These are phyloP conservation scores for Scopus umbretta DNA, from an alignment of 2,113 vertebrate species.

Conservation along the genomic window DNA sequence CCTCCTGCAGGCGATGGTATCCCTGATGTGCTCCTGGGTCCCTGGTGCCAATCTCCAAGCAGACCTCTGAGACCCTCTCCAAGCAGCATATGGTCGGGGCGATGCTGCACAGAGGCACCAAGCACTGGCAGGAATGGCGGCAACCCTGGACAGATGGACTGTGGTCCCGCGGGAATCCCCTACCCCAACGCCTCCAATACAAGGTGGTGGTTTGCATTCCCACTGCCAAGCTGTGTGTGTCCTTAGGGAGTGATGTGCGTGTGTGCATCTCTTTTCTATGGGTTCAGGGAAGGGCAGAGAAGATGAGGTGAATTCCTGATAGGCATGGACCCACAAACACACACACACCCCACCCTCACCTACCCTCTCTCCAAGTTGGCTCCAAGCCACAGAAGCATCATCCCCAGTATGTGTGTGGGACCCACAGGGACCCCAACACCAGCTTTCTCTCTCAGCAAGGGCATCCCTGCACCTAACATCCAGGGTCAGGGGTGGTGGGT, in stretches of 20 bases:
- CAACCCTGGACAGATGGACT: not conserved
- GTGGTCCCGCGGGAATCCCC: rapidly evolving
- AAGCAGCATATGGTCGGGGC: rapidly evolving
- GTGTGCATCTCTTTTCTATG: not conserved
- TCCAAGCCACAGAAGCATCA: not conserved
- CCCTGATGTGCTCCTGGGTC: not conserved
- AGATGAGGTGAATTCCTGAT: rapidly evolving
- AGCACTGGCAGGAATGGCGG: rapidly evolving
- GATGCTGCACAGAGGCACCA: not conserved
- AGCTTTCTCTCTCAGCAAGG: not conserved
- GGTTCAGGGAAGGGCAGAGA: not conserved
- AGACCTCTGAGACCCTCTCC: not conserved
- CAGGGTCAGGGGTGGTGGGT: too few relatives aligned
- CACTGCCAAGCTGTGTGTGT: not conserved
- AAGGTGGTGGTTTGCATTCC: not conserved
- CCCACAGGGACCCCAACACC: not conserved
- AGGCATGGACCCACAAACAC: not conserved
- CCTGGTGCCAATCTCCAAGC: rapidly evolving
- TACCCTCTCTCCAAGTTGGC: not conserved
- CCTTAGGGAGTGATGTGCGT: rapidly evolving
- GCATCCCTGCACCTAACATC: not conserved
- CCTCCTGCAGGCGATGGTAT: slow-evolving; percentile 40
- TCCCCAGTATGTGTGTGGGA: rapidly evolving
- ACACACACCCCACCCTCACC: not conserved
- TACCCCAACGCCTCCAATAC: not conserved